Base-by-base conservation (phyloP, 2,888 invertebrate genomes). In the Lucinisca nassula region DNA sequence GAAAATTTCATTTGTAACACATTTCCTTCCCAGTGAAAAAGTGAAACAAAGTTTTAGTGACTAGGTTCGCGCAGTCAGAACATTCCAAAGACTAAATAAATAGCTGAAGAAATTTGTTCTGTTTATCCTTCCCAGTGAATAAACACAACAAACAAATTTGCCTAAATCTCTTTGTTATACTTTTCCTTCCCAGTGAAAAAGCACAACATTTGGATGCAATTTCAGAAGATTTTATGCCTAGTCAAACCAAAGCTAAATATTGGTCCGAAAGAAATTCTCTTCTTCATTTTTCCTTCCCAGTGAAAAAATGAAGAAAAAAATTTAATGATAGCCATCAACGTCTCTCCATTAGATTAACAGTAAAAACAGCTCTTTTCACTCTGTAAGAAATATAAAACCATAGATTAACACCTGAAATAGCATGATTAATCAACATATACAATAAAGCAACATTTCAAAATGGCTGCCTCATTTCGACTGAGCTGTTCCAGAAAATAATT, bases 21-120 rank as follows among this genome's bases (percentile, higher is more conserved):
- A 82, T 90, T 90, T 88, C 85, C 90, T 90, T 90, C 90, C 90
- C 90, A 90, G 90, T 90, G 90, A 90, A 90, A 90, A 90, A 90
- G 87, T 82, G 87, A 84, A 90, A 90, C 90, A 90, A 90, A 88
- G 87, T 72, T 79, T 87, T 90, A 40, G 86, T 73, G 88, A 84
- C 87, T 83, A 86, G 90, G 90, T 67, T 40, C 84, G 85, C 85
- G 90, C 55, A 82, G 87, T 79, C 90, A 38, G 82, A 87, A 79
- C 61, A 30, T 24, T n/a, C 70, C 82, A 88, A 86, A 78, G 35
- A 30, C n/a, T 6, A 80, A 78, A 81, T 75, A 81, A 58, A 24
- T n/a, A 67, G 30, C 40, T 73, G 79, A 37, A 72, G 37, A 24
- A n/a, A 87, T 90, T 80, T 90, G 89, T 90, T 87, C 61, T 80